phyloP scores from a whole-genome alignment of 2,797 vertebrate genomes.

The Prunella strophiata region DNA sequence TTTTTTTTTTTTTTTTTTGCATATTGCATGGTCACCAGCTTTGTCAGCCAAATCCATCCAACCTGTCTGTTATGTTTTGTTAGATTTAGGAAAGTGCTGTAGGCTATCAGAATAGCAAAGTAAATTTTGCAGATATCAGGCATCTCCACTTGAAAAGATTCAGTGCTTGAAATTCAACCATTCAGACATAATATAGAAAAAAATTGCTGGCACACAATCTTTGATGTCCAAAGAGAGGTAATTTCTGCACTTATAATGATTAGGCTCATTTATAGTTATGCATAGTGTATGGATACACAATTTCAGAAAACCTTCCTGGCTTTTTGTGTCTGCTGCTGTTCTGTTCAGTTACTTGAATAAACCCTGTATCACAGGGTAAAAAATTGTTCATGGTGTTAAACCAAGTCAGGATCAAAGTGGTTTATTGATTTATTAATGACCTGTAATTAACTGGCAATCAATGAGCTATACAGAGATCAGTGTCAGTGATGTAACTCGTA shows the following conservation, averaged over 20 bases:
- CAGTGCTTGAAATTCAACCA: neutral
- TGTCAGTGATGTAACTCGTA: neutral
- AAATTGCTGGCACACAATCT: neutral
- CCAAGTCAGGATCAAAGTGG: fast-evolving
- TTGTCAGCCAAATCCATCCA: neutral
- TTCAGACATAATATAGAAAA: neutral
- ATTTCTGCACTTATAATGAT: neutral
- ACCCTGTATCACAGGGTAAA: neutral
- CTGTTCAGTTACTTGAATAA: neutral
- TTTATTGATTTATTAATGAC: neutral
- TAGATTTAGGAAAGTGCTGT: neutral
- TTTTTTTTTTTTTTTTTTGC: neutral
- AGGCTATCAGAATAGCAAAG: neutral
- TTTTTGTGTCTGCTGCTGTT: neutral
- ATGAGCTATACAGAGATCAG: neutral
- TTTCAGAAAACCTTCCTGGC: neutral
- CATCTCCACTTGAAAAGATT: neutral
- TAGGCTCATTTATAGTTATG: neutral
- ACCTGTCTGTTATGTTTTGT: neutral
- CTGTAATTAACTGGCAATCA: neutral
- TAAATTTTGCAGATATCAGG: neutral
- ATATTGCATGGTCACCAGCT: neutral
- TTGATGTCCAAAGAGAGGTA: neutral
- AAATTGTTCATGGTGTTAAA: neutral
- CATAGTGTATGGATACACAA: neutral